Conservation (phyloP, 2,797 vertebrate genomes). For the Cirrhinus molitorella region DNA sequence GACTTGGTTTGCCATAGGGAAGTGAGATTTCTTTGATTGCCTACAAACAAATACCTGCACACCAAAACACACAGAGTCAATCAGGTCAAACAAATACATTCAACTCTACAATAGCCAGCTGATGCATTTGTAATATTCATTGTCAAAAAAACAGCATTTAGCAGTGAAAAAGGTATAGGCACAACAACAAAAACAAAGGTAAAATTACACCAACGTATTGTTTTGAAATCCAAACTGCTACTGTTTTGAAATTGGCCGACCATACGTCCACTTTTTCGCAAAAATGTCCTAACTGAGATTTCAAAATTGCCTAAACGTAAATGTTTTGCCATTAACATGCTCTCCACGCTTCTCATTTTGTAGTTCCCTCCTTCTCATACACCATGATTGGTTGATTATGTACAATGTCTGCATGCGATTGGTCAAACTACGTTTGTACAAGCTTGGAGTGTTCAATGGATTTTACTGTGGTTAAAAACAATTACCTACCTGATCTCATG, state of each 20-base stretch:
- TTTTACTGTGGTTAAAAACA: too few species aligned
- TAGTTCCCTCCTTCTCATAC: too few species aligned
- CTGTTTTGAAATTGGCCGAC: not conserved
- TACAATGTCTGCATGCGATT: too few species aligned
- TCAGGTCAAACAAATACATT: not conserved
- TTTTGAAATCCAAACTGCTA: not conserved
- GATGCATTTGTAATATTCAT: not conserved
- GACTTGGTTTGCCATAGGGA: constrained; percentile 65
- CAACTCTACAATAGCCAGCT: not conserved
- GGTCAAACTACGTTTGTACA: too few species aligned
- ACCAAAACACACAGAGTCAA: not conserved
- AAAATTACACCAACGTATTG: not conserved
- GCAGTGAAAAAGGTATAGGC: not conserved
- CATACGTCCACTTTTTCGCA: not conserved
- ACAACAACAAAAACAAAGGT: not conserved
- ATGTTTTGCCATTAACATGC: not conserved
- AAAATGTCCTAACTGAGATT: not conserved
- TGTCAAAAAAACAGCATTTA: not conserved
- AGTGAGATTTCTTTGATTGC: constrained; percentile 63
- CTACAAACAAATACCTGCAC: constrained; percentile 2
- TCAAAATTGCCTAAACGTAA: not conserved
- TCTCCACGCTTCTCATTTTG: not conserved
- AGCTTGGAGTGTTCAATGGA: too few species aligned
- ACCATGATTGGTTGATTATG: too few species aligned
- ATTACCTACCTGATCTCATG: too few species aligned